Base-by-base conservation (phyloP, 2,113 vertebrate genomes). In the Cromileptes altivelis region DNA sequence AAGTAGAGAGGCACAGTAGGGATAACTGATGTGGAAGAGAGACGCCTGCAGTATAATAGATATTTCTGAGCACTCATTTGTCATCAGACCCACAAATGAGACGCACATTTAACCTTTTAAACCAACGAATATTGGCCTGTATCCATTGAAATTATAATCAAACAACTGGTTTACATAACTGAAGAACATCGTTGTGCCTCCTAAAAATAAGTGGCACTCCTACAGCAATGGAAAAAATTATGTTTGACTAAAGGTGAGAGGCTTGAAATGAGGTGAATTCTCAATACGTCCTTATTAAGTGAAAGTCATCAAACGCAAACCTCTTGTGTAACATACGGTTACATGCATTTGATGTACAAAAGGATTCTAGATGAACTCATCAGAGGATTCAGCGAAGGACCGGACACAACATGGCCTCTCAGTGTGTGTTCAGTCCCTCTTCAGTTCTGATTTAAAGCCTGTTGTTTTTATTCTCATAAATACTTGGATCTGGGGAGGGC, bases 391-490 rank as follows among this genome's bases (percentile, higher is more conserved):
- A 69, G 70, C 55, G 45, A 82, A 83, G 49, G 33, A 70, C 62
- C 76, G 65, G 70, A 73, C 64, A 83, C 25, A 58, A 87, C 47
- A 58, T 71, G 77, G 75, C 42, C 6, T 82, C 75, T 76, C 76
- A 17, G 61, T 33, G 10, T 15, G 53, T 68, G 70, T 60, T 55
- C 53, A 12, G 58, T 83, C 64, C 88, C 78, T 78, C 81, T 91
- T 93, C 67, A 88, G 82, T 71, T 68, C 75, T 95, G 93, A 96
- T 95, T 95, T 95, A 95, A 87, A 57, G 89, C 81, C 86, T 93
- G 93, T 95, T 95, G 91, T 95, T 94, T 94, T 91, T 91, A 86
- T 86, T 78, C 78, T 76, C 89, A 93, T 96, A 95, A 95, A 95
- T 91, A 95, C 82, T 84, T 72, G 78, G 83, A 90, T 88, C 71